Percentiles rank a stretch among this genome's conserved stretches.
Evolutionary conservation across 2,797 vertebrate genomes (phyloP).

Genomic region (Sus cebifrons): DNA sequence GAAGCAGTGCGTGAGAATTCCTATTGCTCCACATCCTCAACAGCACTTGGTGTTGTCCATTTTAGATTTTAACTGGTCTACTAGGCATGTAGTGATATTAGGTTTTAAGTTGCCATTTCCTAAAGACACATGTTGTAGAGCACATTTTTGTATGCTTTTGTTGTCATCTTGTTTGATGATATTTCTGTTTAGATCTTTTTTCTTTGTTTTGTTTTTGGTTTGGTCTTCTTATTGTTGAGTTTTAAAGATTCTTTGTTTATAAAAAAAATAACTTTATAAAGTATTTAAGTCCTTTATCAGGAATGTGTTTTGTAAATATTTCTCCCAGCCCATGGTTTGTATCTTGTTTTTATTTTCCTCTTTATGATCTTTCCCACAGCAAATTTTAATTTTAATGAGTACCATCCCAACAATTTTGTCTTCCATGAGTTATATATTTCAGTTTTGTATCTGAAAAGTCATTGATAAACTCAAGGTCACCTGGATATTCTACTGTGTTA

Average conservation of each 20-base stretch:
- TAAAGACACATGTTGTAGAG: background rate
- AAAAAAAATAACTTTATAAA: background rate
- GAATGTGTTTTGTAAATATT: background rate
- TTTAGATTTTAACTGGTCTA: background rate
- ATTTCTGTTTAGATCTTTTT: background rate
- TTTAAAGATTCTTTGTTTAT: background rate
- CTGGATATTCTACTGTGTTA: background rate
- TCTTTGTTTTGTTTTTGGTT: background rate
- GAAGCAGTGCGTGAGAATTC: background rate
- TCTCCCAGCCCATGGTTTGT: background rate
- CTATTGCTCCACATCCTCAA: background rate
- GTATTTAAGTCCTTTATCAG: background rate
- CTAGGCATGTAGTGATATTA: background rate
- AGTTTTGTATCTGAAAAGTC: background rate
- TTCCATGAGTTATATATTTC: background rate
- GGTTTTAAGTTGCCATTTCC: background rate
- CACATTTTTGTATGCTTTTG: background rate
- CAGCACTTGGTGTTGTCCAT: background rate
- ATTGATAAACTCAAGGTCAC: background rate
- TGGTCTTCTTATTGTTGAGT: background rate
- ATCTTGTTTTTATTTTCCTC: background rate
- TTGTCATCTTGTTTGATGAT: background rate
- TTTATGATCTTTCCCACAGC: background rate
- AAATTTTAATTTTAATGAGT: background rate
- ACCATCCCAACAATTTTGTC: background rate